phyloP scores from a whole-genome alignment of 2,888 invertebrate genomes.

The Amorpha juglandis region DNA sequence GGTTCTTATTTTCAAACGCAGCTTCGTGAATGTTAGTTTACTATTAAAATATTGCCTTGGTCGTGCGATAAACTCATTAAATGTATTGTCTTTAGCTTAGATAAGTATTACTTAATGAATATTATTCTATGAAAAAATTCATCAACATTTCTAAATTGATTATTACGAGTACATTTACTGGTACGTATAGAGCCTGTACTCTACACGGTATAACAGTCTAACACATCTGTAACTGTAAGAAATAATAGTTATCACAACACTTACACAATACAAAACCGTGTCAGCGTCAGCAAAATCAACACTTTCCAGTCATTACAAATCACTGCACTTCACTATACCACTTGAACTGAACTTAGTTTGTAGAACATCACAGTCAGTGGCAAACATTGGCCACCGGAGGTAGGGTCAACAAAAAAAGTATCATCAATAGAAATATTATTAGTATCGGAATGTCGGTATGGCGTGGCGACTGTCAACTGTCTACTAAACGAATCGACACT shows the following conservation, averaged over 20 bases:
- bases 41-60: too few species aligned
- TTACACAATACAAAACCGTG: conserved; percentile 11
- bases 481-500: conserved; percentile 84
- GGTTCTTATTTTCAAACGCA: too few species aligned
- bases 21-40: too few species aligned
- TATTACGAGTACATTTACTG: too few species aligned
- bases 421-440: conserved; percentile 78
- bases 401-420: conserved; percentile 70
- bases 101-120: too few species aligned
- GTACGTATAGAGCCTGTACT: neutral
- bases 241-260: neutral
- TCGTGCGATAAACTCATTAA: too few species aligned
- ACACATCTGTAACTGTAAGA: neutral
- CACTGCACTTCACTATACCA: conserved; percentile 26
- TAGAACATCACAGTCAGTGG: conserved; percentile 9
- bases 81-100: too few species aligned
- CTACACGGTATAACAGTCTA: neutral
- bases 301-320: conserved; percentile 29
- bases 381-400: conserved; percentile 53
- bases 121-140: too few species aligned
- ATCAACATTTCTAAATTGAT: too few species aligned
- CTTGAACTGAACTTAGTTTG: conserved; percentile 19
- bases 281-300: conserved; percentile 28
- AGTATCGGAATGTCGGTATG: conserved; percentile 83
- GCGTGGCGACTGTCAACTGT: conserved; percentile 84